Base-by-base conservation (phyloP, 2,113 vertebrate species). In the Formicarius rufipectus region DNA sequence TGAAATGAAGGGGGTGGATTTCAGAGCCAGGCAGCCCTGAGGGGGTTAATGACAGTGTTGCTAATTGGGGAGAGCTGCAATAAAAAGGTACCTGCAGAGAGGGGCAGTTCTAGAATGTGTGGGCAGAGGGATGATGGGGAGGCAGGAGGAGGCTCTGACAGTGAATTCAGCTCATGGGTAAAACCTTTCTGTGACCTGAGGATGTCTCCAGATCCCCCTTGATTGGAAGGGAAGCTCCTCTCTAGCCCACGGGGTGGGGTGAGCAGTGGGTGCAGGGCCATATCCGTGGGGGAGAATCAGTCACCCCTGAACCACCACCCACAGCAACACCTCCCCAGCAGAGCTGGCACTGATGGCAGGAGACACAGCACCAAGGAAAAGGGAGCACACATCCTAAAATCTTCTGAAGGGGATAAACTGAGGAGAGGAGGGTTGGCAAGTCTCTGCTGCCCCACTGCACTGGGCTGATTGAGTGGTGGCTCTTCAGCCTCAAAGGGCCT, bases 201-300 rank as follows among this genome's bases (percentile, higher is more conserved):
- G 25, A 14, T 4, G 20, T 42, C 21, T 64, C 10, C 60, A 62
- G 56, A 11, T 11, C 1, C 0, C 7, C 2, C 2, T 1, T 59
- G 3, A 76, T 24, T 31, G 33, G 33, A 68, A 39, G 16, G 20
- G 27, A 40, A 78, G 35, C 7, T 6, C 9, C 9, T 59, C 23
- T 45, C 10, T 19, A 44, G 39, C 28, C 12, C 6, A 0, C 33
- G 0, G 50, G 50, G 53, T 3, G 4, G 10, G 17, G 14, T 25
- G n/a, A 75, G 27, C 31, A 35, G 24, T 9, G 50, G 22, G 12
- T 9, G 31, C 35, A 40, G 39, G 75, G 50, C 28, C 25, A 30
- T 31, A 6, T 60, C 45, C 17, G 7, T 31, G 5, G 5, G 5
- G 52, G 33, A 35, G 82, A 83, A 67, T 45, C 49, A 12, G 21